Evolutionary conservation across 1,140 invertebrate species (phyloP), one percentile per base, ranked within the genome.

Genomic region (Neodiprion fabricii): DNA sequence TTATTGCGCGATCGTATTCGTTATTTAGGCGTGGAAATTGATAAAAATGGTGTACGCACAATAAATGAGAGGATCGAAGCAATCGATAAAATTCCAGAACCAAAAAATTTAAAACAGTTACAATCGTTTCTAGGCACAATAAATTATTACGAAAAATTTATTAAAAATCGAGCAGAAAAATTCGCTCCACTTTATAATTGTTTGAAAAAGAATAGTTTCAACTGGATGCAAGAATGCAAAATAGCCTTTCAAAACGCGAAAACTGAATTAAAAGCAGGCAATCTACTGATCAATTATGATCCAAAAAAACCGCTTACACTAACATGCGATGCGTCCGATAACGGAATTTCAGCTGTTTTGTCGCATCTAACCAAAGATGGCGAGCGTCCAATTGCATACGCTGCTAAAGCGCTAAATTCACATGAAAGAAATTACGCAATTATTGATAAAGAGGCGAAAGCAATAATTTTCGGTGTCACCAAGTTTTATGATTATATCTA

Each of bases 361-460:
- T 17, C 70, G 47, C 70, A 71, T 71, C 48, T n/a, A n/a, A 72
- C 71, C 1, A 47, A 47, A 9, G 50, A 72, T 50, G 50, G 50
- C 47, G 71, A 72, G n/a, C 53, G 72, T 21, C 77, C 74, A 12
- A 75, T 80, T 67, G 77, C 77, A 4, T 84, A 76, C 74, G 79
- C 74, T 12, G 85, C 83, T 23, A 70, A 80, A 68, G 75, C 79
- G 1, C 72, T 87, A 17, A 77, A 50, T 21, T 9, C 68, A 48
- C 66, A 74, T 67, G 83, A 74, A 66, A 67, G 21, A 75, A 89
- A 87, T 75, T 90, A 91, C 74, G 74, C 83, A n/a, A 86, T 87
- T 73, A 85, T 90, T 23, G 86, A 91, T 72, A 89, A 87, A 76
- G 90, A 91, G 80, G 85, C 85, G 17, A 74, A 89, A 10, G 82